Percentiles rank a stretch among this genome's conserved stretches.
Conservation (phyloP, 1,140 invertebrate genomes). For the Drosophila gunungcola region DNA sequence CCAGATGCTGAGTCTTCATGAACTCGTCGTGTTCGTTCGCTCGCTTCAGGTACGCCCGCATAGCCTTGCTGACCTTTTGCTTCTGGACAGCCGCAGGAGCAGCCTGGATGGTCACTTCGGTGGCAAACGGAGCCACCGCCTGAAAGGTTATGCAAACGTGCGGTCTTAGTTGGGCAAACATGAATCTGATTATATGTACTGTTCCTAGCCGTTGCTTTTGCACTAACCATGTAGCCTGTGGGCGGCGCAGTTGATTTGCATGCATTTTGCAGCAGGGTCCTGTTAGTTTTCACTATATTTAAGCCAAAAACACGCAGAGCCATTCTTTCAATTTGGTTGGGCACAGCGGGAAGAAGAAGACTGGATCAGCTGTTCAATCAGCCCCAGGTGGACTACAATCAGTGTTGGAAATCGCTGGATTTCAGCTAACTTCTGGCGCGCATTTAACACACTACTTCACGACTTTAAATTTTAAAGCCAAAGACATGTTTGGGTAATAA, state of each 20-base stretch:
- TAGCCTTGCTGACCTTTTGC: slow-evolving; percentile 92
- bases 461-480: background rate
- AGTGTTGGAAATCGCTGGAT: slow-evolving; percentile 26
- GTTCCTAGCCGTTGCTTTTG: background rate
- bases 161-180: background rate
- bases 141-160: slow-evolving; percentile 74
- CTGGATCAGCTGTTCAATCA: slow-evolving; percentile 46
- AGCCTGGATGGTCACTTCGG: slow-evolving; percentile 75
- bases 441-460: background rate
- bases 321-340: slow-evolving; percentile 39
- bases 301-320: slow-evolving; percentile 77
- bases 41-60: slow-evolving; percentile 94
- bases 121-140: slow-evolving; percentile 50
- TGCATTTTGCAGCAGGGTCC: slow-evolving; percentile 66
- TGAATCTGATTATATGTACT: background rate
- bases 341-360: slow-evolving; percentile 31
- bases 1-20: slow-evolving; percentile 91
- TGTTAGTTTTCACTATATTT: slow-evolving; percentile 79
- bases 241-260: slow-evolving; percentile 27
- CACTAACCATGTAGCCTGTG: slow-evolving; percentile 34
- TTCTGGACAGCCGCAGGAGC: slow-evolving; percentile 84
- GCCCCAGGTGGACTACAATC: background rate
- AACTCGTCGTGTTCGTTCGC: slow-evolving; percentile 93
- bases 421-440: background rate
- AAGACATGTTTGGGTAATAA: too few species aligned